A percentile compares a stretch with the other conserved stretches of the same genome.
Conservation (phyloP, 2,797 vertebrate species). For the Naso thynnoides region DNA sequence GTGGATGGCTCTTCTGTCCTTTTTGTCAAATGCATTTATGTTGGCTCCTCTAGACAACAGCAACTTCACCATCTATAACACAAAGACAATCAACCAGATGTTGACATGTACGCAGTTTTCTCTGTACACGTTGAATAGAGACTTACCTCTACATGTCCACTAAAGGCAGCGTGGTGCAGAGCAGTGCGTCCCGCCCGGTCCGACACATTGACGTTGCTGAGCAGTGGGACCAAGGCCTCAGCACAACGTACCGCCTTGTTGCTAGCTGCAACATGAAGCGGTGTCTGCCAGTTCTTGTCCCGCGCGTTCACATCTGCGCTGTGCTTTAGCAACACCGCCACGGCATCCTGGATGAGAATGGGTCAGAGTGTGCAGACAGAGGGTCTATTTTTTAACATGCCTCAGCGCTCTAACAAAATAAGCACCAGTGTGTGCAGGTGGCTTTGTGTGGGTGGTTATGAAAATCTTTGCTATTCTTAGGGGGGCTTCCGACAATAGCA, state of each 20-base stretch:
- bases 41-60: slow-evolving; percentile 97
- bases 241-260: slow-evolving; percentile 96
- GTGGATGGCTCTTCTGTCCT: slow-evolving; percentile 95
- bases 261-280: slow-evolving; percentile 94
- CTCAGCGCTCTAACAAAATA: slow-evolving; percentile 11
- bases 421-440: slow-evolving; percentile 29
- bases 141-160: slow-evolving; percentile 93
- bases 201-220: slow-evolving; percentile 95
- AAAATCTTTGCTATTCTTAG: slow-evolving; percentile 56
- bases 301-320: slow-evolving; percentile 96
- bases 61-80: slow-evolving; percentile 93
- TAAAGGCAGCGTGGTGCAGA: slow-evolving; percentile 96
- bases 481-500: slow-evolving; percentile 38
- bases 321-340: slow-evolving; percentile 94
- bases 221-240: slow-evolving; percentile 92
- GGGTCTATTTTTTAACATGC: not conserved
- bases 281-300: slow-evolving; percentile 98
- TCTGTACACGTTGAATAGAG: not conserved
- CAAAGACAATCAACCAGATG: slow-evolving; percentile 2
- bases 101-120: not conserved
- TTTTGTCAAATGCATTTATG: slow-evolving; percentile 98
- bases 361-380: slow-evolving; percentile 31
- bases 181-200: slow-evolving; percentile 95
- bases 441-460: slow-evolving; percentile 32
- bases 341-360: slow-evolving; percentile 87